A percentile compares a stretch with the other conserved stretches of the same genome.
Evolutionary conservation across 2,113 vertebrate species (phyloP).

Genomic region (Isichthys henryi): DNA sequence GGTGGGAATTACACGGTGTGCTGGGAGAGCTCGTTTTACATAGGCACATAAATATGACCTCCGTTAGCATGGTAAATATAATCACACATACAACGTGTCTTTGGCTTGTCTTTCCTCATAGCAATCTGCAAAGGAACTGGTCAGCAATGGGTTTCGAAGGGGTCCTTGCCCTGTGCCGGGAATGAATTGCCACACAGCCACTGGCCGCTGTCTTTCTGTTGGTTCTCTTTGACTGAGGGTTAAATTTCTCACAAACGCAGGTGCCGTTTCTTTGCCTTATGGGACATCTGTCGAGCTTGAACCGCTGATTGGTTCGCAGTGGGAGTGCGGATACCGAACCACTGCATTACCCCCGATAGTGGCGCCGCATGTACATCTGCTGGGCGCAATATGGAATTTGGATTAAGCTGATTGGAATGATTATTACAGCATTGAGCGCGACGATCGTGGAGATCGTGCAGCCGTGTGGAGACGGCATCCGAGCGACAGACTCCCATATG

Average conservation of each 20-base stretch:
- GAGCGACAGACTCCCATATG: neutral
- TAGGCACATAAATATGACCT: neutral
- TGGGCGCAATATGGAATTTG: neutral
- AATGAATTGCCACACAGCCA: neutral
- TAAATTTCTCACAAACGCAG: neutral
- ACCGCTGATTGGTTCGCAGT: neutral
- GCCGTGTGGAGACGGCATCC: neutral
- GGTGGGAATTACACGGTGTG: neutral
- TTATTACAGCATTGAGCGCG: neutral
- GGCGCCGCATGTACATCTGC: neutral
- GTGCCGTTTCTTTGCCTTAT: neutral
- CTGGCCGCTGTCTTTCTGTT: neutral
- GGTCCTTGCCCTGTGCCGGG: neutral
- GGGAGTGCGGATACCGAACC: neutral
- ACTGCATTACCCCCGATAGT: neutral
- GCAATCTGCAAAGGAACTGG: neutral
- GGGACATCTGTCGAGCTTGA: neutral
- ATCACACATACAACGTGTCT: neutral
- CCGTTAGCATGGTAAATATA: neutral
- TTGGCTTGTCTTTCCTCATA: neutral
- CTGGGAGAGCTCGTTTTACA: neutral
- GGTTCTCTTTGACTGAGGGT: neutral
- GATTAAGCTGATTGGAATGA: constrained; percentile 8
- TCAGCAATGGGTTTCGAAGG: neutral
- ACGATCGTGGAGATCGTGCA: neutral